Conservation (phyloP, 2,888 invertebrate species). For the Xanthia icteritia region DNA sequence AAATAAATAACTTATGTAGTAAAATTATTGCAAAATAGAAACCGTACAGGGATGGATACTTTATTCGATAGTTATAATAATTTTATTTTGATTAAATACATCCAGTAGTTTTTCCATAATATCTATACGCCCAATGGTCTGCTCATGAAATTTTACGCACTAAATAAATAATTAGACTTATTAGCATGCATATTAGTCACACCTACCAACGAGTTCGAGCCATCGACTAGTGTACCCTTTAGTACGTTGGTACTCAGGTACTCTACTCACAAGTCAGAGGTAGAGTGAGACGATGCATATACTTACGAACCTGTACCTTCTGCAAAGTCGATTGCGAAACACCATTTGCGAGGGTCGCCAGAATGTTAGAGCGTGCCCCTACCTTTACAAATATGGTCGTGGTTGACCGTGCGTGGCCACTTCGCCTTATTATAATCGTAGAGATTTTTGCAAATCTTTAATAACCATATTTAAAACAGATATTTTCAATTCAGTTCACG, state of each 20-base stretch:
- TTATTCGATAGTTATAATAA: too few relatives aligned
- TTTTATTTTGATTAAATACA: too few relatives aligned
- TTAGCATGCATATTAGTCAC: too few relatives aligned
- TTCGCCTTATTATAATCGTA: conserved; percentile 12
- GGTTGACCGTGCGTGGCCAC: conserved; percentile 36
- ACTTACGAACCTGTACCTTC: background rate
- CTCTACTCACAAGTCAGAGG: background rate
- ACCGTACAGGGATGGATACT: too few relatives aligned
- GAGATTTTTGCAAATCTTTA: conserved; percentile 6
- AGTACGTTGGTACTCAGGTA: conserved; percentile 2
- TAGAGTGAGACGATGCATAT: background rate
- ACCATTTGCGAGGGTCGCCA: conserved; percentile 2
- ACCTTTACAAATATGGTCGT: conserved; percentile 26
- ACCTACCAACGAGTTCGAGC: too few relatives aligned
- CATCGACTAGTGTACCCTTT: too few relatives aligned
- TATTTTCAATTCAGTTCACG: conserved; percentile 15
- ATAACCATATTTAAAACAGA: background rate
- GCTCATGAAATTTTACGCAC: too few relatives aligned
- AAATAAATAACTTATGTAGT: too few relatives aligned
- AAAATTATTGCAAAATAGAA: too few relatives aligned
- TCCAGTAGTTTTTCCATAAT: too few relatives aligned
- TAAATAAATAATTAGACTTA: too few relatives aligned
- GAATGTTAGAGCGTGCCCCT: conserved; percentile 5
- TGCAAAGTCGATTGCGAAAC: conserved; percentile 1
- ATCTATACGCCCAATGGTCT: too few relatives aligned